phyloP scores from a whole-genome alignment of 2,113 vertebrate species.

The Entomyzon cyanotis region DNA sequence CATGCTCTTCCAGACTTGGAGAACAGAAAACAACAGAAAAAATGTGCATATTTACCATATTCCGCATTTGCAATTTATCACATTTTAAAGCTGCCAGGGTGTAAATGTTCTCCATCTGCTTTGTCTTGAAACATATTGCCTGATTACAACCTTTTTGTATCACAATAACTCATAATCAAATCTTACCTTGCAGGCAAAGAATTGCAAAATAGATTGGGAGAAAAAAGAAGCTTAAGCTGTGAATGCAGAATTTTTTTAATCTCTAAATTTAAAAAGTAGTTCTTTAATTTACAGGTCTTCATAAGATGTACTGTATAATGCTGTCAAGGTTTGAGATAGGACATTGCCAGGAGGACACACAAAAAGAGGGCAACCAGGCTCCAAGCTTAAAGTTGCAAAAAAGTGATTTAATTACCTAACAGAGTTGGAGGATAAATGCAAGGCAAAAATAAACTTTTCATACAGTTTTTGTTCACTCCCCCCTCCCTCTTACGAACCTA shows the following conservation, averaged over 20 bases:
- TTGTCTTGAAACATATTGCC: background rate
- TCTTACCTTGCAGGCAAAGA: conserved; percentile 82
- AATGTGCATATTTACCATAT: background rate
- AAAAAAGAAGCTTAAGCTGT: conserved; percentile 97
- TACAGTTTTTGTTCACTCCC: too few species aligned
- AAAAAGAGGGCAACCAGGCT: too few species aligned
- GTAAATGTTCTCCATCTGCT: background rate
- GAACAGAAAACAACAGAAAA: accelerated
- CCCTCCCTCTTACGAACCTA: too few species aligned
- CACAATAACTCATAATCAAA: background rate
- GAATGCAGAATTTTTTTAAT: conserved; percentile 74
- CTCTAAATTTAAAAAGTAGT: conserved; percentile 78
- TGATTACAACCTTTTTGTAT: background rate
- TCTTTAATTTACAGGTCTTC: conserved; percentile 90
- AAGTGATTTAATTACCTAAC: too few species aligned
- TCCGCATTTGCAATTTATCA: background rate
- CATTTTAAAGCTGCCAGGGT: background rate
- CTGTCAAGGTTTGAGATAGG: too few species aligned
- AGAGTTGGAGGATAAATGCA: too few species aligned
- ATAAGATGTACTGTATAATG: conserved; percentile 89
- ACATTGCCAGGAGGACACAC: too few species aligned
- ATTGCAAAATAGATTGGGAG: conserved; percentile 93
- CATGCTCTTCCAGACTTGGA: background rate
- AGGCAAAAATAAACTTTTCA: too few species aligned
- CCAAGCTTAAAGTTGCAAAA: too few species aligned